A percentile compares a stretch with the other conserved stretches of the same genome.
These are phyloP conservation scores for Gavialis gangeticus DNA, from an alignment of 2,113 vertebrate genomes.

Conservation along the genomic window DNA sequence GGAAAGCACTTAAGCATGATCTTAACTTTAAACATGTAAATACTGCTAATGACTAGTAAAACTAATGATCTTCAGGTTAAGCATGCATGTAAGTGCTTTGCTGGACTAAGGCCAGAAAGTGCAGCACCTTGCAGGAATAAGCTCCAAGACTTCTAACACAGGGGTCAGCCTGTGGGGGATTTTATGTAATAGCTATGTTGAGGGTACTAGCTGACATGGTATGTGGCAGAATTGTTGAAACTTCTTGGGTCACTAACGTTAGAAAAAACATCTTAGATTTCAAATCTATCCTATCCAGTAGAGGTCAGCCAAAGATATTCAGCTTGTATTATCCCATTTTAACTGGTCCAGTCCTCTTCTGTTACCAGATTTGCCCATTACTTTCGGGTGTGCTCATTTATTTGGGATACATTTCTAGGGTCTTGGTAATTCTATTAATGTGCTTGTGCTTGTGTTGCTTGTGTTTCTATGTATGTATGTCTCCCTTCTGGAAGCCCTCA, in stretches of 20 bases:
- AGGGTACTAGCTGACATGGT: neutral
- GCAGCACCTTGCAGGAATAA: neutral
- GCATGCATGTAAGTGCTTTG: neutral
- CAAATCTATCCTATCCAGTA: neutral
- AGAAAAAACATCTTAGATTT: neutral
- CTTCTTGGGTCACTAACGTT: neutral
- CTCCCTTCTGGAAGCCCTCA: no score
- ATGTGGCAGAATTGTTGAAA: neutral
- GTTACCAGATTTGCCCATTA: neutral
- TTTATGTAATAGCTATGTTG: neutral
- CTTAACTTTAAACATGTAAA: neutral
- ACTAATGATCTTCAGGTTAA: neutral
- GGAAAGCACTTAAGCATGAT: neutral
- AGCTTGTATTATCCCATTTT: neutral
- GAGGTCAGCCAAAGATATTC: neutral
- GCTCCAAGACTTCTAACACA: neutral
- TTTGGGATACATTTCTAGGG: no score
- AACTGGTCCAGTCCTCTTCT: neutral
- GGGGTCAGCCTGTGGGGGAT: neutral
- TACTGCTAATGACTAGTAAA: neutral
- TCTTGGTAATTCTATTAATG: no score
- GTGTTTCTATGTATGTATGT: no score
- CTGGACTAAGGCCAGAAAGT: neutral
- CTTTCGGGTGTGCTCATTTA: no score
- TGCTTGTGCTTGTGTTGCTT: no score